Evolutionary conservation across 2,113 vertebrate genomes (phyloP), one percentile per base, ranked within the genome.

Genomic region (Scophthalmus maximus): DNA sequence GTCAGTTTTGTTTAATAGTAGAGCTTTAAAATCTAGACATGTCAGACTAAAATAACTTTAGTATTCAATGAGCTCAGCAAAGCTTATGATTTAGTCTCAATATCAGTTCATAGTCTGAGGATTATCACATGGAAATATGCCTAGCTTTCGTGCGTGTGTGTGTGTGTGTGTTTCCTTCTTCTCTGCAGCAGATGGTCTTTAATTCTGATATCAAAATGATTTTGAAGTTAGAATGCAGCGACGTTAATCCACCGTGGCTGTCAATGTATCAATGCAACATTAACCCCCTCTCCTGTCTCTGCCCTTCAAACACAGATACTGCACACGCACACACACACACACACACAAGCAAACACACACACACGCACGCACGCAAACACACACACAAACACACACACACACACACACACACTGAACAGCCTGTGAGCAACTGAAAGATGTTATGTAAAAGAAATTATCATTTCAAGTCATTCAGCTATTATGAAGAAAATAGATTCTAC

Each of bases 131-230:
- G 42, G 42, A n/a, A 44, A 44, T 6, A 44, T 44, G 42, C 42
- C 42, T 18, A n/a, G 42, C 8, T 47, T 1, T 22, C 8, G 56
- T 42, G 57, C 27, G 57, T n/a, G 38, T 44, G 29, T 40, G 1
- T 26, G 38, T 40, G 38, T 40, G 38, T 40, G 38, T 40, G 38
- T 17, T 12, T 42, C 12, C 9, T 12, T 5, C 5, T 46, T 17
- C 42, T 46, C 42, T 8, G 18, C 6, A 68, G 32, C 70, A 79
- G 77, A 68, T 74, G 64, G 64, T 74, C 49, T n/a, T 32, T 68
- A 20, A 18, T 4, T 27, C 6, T 34, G 17, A 42, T 65, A 20
- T 72, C 10, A 46, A 53, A 69, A 56, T 52, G 29, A 73, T 23
- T 36, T 30, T 55, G 38, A 67, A 59, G 49, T 73, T 59, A 44